Evolutionary conservation across 2,797 vertebrate species (phyloP).

Genomic region (Knipowitschia caucasica): DNA sequence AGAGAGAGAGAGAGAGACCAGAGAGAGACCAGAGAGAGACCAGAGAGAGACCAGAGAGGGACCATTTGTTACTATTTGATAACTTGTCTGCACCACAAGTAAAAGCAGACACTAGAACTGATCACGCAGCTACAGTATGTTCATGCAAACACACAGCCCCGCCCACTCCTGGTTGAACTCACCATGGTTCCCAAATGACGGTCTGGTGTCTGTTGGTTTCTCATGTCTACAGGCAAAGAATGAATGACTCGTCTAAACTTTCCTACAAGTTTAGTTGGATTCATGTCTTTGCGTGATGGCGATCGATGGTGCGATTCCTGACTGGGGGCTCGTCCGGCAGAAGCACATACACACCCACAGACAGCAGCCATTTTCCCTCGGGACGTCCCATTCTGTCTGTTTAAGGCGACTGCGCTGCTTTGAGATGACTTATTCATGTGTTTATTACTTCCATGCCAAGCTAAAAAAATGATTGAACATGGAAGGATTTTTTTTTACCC

Average conservation of each 20-base stretch:
- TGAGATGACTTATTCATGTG: too few relatives aligned
- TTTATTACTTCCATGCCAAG: too few relatives aligned
- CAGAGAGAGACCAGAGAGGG: too few relatives aligned
- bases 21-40: too few relatives aligned
- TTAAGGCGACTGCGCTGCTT: constrained; percentile 67
- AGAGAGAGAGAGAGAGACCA: too few relatives aligned
- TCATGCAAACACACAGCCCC: too few relatives aligned
- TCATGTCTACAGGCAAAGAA: constrained; percentile 71
- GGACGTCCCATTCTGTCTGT: constrained; percentile 63
- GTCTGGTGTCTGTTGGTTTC: constrained; percentile 44
- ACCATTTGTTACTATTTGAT: too few relatives aligned
- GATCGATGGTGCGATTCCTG: constrained; percentile 66
- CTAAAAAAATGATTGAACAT: too few relatives aligned
- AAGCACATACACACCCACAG: constrained; percentile 52
- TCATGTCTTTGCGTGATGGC: constrained; percentile 63
- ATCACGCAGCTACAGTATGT: too few relatives aligned
- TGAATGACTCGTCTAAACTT: constrained; percentile 54
- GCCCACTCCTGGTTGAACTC: neutral
- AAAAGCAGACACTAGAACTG: too few relatives aligned
- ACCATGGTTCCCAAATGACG: neutral
- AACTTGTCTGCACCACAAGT: too few relatives aligned
- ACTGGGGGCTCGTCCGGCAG: constrained; percentile 68
- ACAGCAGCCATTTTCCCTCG: constrained; percentile 66
- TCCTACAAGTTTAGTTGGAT: constrained; percentile 50
- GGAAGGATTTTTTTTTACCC: constrained; percentile 1